A percentile compares a stretch with the other conserved stretches of the same genome.
phyloP scores from a whole-genome alignment of 2,113 vertebrate species.

The Entomyzon cyanotis region DNA sequence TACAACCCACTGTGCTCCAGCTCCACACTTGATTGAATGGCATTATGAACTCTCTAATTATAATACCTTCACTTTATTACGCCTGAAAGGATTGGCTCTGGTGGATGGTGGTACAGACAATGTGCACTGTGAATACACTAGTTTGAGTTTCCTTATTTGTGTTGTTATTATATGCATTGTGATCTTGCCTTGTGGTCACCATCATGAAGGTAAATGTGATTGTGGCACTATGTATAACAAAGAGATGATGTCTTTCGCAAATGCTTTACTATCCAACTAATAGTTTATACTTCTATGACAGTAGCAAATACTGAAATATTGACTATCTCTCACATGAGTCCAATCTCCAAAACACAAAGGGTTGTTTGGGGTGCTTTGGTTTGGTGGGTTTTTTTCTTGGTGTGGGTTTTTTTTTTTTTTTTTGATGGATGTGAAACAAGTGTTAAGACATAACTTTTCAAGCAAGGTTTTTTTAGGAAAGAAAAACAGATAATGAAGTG shows the following conservation, averaged over 20 bases:
- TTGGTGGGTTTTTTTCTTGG: no score
- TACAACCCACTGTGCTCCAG: slow-evolving; percentile 11
- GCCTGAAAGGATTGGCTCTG: not conserved
- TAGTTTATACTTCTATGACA: not conserved
- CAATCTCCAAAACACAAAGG: not conserved
- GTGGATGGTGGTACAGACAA: not conserved
- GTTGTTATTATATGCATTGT: not conserved
- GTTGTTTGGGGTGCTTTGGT: not conserved
- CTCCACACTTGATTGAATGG: slow-evolving; percentile 38
- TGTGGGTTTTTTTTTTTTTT: no score
- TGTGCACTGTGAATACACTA: not conserved
- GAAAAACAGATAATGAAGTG: not conserved
- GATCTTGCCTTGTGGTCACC: not conserved
- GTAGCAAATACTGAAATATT: not conserved
- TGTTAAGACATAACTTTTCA: not conserved
- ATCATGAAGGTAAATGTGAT: not conserved
- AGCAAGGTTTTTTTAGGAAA: not conserved
- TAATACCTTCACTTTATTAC: slow-evolving; percentile 21
- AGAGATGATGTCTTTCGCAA: not conserved
- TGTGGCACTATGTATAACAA: not conserved
- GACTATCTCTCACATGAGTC: not conserved
- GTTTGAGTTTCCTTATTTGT: not conserved
- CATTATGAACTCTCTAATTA: slow-evolving; percentile 43
- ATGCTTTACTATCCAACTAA: not conserved
- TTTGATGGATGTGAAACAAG: not conserved